phyloP scores from a whole-genome alignment of 2,113 vertebrate genomes.

The Pseudopipra pipra region DNA sequence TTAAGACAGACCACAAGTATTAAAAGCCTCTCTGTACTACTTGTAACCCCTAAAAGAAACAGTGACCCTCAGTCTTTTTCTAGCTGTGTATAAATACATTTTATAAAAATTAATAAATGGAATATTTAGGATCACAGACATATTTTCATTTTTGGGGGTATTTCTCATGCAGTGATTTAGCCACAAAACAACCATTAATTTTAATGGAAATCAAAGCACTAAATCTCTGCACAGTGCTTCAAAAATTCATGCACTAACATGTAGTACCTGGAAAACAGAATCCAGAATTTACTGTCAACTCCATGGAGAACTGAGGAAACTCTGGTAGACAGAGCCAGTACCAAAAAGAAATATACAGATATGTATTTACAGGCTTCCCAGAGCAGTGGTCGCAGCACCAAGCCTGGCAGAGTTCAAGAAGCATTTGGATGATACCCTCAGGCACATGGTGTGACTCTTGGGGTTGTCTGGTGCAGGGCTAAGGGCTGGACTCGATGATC shows the following conservation, averaged over 20 bases:
- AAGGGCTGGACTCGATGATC: not conserved
- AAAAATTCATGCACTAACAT: not conserved
- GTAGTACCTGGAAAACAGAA: not conserved
- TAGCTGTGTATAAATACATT: not conserved
- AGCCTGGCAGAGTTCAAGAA: not conserved
- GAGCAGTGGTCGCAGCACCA: not conserved
- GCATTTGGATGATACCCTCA: not conserved
- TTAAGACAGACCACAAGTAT: not conserved
- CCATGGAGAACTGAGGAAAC: not conserved
- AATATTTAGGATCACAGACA: not conserved
- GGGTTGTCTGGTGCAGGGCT: not conserved
- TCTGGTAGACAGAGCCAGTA: not conserved
- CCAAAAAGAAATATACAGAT: not conserved
- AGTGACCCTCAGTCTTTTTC: not conserved
- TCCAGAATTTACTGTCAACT: not conserved
- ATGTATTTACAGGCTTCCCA: not conserved
- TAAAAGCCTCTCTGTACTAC: not conserved
- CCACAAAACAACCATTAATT: not conserved
- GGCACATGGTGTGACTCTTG: not conserved
- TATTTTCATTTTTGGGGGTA: not conserved
- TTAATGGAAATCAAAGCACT: not conserved
- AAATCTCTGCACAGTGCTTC: not conserved
- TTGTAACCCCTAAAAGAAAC: not conserved
- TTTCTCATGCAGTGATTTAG: not conserved
- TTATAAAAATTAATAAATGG: not conserved